Evolutionary conservation across 2,797 vertebrate species (phyloP).

Genomic region (Octomys mimax): DNA sequence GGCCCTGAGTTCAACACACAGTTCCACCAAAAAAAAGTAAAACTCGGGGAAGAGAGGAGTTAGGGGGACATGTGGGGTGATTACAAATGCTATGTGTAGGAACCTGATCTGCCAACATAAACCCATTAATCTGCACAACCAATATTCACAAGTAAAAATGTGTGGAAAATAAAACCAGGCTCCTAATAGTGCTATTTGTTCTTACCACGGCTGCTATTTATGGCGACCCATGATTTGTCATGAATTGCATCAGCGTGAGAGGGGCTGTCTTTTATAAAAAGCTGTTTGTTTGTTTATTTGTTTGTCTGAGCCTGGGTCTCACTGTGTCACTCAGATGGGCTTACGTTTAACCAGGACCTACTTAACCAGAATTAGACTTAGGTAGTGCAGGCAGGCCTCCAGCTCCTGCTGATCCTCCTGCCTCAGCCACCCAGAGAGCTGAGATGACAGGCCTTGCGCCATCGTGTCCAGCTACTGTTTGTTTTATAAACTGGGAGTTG

Average conservation of each 20-base stretch:
- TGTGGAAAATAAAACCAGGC: background rate
- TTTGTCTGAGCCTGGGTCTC: background rate
- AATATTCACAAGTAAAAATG: background rate
- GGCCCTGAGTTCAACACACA: too few relatives aligned
- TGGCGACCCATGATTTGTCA: accelerated
- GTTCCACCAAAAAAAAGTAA: background rate
- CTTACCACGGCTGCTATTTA: too few relatives aligned
- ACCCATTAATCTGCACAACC: background rate
- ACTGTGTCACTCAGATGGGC: background rate
- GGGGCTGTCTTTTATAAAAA: background rate
- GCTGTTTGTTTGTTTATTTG: background rate
- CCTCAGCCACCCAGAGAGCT: background rate
- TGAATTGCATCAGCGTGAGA: accelerated
- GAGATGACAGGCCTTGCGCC: background rate
- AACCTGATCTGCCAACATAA: background rate
- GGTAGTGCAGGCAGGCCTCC: background rate
- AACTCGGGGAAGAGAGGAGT: background rate
- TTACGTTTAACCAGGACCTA: background rate
- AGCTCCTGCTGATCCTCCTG: background rate
- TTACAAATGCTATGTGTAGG: background rate
- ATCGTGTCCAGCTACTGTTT: background rate
- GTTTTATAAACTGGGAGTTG: background rate
- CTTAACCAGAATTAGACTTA: too few relatives aligned
- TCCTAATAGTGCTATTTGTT: background rate
- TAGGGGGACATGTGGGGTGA: background rate